phyloP scores from a whole-genome alignment of 1,140 invertebrate genomes.

The Periplaneta americana region DNA sequence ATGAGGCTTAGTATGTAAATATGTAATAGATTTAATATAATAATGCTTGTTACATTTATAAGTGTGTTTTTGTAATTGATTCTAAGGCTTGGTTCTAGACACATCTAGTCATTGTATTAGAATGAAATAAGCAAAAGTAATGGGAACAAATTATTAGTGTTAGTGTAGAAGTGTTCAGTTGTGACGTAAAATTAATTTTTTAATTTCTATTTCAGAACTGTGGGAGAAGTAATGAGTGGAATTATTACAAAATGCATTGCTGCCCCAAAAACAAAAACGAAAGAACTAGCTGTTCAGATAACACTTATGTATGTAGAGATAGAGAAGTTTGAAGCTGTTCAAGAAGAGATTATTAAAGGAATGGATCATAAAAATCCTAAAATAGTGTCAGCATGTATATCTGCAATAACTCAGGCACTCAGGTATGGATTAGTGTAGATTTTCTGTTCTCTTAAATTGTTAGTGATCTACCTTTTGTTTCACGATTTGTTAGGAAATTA shows the following conservation, averaged over 20 bases:
- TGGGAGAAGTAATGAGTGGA: constrained; percentile 82
- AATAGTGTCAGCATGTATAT: constrained; percentile 81
- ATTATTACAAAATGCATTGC: constrained; percentile 90
- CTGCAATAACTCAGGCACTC: constrained; percentile 66
- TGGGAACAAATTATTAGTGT: too few species aligned
- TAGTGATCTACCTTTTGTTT: background rate
- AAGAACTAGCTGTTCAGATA: constrained; percentile 84
- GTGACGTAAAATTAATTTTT: too few species aligned
- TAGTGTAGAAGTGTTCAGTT: too few species aligned
- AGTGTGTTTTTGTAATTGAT: too few species aligned
- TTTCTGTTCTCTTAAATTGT: too few species aligned
- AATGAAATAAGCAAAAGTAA: too few species aligned
- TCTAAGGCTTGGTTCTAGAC: too few species aligned
- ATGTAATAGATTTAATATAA: too few species aligned
- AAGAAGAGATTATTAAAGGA: constrained; percentile 90
- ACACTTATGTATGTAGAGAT: constrained; percentile 93
- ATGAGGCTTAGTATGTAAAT: too few species aligned
- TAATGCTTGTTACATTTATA: too few species aligned
- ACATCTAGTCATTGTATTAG: too few species aligned
- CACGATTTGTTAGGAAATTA: too few species aligned
- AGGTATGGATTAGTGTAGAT: constrained; percentile 40
- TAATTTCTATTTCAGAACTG: constrained; percentile 73
- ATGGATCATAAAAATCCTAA: constrained; percentile 95
- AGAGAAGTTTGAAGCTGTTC: constrained; percentile 86
- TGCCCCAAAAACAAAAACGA: constrained; percentile 85